Conservation (phyloP, 2,113 vertebrate genomes). For the Pterocles orientalis region DNA sequence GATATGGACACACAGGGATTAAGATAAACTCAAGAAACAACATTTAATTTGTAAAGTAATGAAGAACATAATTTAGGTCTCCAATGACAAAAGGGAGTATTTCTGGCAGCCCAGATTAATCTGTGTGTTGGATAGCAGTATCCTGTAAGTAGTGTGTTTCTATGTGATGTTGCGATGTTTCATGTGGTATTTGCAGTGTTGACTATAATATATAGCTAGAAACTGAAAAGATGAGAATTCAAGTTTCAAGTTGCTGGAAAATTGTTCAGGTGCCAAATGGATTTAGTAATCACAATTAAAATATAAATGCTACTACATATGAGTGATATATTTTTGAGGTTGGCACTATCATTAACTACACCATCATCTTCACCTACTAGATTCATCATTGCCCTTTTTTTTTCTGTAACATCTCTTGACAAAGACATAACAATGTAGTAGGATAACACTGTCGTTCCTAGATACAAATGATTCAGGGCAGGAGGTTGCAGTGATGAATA, state of each 20-base stretch:
- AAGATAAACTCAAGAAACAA: not conserved
- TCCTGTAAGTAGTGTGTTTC: not conserved
- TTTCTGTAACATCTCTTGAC: not conserved
- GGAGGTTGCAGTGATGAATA: not conserved
- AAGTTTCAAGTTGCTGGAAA: not conserved
- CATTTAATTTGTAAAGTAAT: conserved; percentile 5
- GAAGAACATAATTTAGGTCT: not conserved
- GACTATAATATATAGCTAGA: not conserved
- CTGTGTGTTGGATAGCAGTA: not conserved
- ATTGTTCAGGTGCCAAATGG: not conserved
- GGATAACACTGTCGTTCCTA: not conserved
- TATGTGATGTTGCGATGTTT: not conserved
- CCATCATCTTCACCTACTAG: not conserved
- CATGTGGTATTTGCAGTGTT: not conserved
- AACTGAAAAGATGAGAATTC: not conserved
- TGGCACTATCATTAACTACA: not conserved
- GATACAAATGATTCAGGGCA: not conserved
- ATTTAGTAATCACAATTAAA: not conserved
- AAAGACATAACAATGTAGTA: not conserved
- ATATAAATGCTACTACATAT: not conserved
- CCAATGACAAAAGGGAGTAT: not conserved
- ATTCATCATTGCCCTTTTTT: not conserved
- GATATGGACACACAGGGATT: not conserved
- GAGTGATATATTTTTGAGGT: not conserved
- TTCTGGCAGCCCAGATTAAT: not conserved